Evolutionary conservation across 2,888 invertebrate species (phyloP).

Genomic region (Brenthis hecate): DNA sequence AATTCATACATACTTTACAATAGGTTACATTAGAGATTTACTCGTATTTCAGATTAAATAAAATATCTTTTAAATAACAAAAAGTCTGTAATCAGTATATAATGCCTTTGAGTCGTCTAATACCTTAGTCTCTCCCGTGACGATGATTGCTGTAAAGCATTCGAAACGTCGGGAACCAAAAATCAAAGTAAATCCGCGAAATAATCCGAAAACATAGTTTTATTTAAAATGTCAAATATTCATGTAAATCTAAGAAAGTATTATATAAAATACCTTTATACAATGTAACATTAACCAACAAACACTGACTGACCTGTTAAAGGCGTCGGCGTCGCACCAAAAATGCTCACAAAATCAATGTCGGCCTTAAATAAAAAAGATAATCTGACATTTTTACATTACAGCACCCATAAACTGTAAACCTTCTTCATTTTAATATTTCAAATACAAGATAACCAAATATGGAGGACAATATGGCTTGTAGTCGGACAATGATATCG

Average conservation of each 20-base stretch:
- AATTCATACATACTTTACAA: no score
- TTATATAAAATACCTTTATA: not conserved
- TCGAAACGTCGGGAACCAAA: no score
- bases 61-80: no score
- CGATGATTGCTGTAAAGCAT: no score
- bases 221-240: not conserved
- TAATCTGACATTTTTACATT: constrained; percentile 25
- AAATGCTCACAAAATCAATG: not conserved
- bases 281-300: constrained; percentile 6
- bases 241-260: not conserved
- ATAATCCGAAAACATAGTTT: no score
- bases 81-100: no score
- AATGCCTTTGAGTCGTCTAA: no score
- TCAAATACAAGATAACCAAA: constrained; percentile 32
- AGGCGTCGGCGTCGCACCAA: constrained; percentile 12
- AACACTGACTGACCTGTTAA: constrained; percentile 11
- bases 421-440: constrained; percentile 21
- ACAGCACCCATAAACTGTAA: constrained; percentile 24
- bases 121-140: no score
- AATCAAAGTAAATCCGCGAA: no score
- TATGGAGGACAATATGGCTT: constrained; percentile 25
- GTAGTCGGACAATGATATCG: constrained; percentile 20
- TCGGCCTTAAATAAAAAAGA: constrained; percentile 23
- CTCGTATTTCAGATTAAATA: no score
- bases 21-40: no score